Base-by-base conservation (phyloP, 1,140 invertebrate species). In the Gryllus bimaculatus region DNA sequence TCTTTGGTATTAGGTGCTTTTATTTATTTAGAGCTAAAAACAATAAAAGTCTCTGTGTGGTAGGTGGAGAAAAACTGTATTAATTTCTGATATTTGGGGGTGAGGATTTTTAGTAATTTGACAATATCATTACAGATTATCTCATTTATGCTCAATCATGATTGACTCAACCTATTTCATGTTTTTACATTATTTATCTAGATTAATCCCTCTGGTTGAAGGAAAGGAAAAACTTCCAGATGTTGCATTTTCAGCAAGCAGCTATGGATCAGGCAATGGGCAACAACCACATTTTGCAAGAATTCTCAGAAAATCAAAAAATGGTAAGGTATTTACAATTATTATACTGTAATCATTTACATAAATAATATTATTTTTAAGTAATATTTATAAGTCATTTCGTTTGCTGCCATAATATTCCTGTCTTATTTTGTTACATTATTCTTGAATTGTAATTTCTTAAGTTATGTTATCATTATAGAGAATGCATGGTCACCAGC, bases 181-280 rank as follows among this genome's bases (percentile, higher is more conserved):
- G 8, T 73, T 66, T 76, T 78, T 66, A 2, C 20, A 75, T 75
- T 21, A 26, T 39, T 18, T 77, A 77, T 77, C 48, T 80, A 89
- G 88, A n/a, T 89, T 89, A 79, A 87, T 88, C 48, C 85, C 89
- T 75, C 84, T 91, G 8, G 85, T 92, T 75, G 87, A 90, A 83
- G 87, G 87, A 20, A 86, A 87, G 15, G 78, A 84, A 49, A 85
- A 87, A 0, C 76, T 91, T 49, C 88, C 89, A 0, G 87, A 90
- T 79, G 84, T 86, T 12, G 86, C 88, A 2, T 90, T 93, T 78
- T 86, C 85, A 73, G 89, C 92, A 6, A 93, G 91, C 76, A 83
- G 20, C 48, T 39, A 8, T 66, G 54, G 18, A 3, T 3, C 54
- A 13, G 54, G 54, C 7, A 18, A 13, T 66, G 54, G 54, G 2